Evolutionary conservation across 2,888 invertebrate species (phyloP).

Genomic region (Eupithecia vulgata): DNA sequence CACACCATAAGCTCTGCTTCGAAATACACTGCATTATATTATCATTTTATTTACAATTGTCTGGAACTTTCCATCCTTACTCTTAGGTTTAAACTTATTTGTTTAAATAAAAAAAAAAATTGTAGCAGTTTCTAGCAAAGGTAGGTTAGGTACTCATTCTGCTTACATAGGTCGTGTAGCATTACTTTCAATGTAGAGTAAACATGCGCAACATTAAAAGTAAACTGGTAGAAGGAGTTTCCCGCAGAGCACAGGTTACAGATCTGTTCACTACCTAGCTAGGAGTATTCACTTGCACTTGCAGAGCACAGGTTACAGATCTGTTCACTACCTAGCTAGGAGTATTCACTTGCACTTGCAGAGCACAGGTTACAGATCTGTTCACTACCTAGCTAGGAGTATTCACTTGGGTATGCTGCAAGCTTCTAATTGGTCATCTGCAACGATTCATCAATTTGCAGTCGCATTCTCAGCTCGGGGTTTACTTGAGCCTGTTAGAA

Average conservation of each 20-base stretch:
- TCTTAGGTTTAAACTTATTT: background rate
- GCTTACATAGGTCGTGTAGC: background rate
- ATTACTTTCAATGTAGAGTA: too few relatives aligned
- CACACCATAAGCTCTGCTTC: background rate
- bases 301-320: background rate
- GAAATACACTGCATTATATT: background rate
- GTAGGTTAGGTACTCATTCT: background rate
- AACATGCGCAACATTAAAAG: slow-evolving; percentile 5
- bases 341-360: too few relatives aligned
- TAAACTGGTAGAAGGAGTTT: slow-evolving; percentile 17
- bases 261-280: background rate
- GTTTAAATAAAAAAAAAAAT: background rate
- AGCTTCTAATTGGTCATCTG: slow-evolving; percentile 19
- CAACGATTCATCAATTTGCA: slow-evolving; percentile 30
- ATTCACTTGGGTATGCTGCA: background rate
- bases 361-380: slow-evolving; percentile 4
- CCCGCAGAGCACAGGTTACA: background rate
- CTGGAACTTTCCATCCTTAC: too few relatives aligned
- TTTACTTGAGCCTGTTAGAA: background rate
- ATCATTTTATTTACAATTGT: background rate
- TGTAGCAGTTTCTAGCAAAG: background rate
- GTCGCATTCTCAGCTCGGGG: slow-evolving; percentile 23
- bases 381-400: background rate
- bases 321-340: slow-evolving; percentile 1
- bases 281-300: too few relatives aligned